These are phyloP conservation scores for Pegoplata infirma DNA, from an alignment of 2,888 invertebrate genomes.

Conservation along the genomic window DNA sequence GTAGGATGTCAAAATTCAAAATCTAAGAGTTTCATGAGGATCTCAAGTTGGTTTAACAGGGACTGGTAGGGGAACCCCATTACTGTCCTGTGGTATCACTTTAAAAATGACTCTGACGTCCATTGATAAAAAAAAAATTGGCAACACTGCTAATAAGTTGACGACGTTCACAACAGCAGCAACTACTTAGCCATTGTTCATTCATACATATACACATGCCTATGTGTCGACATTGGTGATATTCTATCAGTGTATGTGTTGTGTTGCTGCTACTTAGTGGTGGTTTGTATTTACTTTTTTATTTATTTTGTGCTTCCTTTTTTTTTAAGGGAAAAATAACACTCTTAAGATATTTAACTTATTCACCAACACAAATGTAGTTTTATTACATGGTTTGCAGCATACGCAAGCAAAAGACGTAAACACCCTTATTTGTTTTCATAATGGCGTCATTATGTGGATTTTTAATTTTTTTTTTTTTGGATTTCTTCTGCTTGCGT, in stretches of 20 bases:
- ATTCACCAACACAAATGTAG: conserved; percentile 12
- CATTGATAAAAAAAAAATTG: too few species aligned
- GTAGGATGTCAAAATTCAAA: too few species aligned
- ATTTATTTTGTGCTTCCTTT: too few species aligned
- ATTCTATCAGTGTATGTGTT: conserved; percentile 8
- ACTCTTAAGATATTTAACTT: conserved; percentile 49
- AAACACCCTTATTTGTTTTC: conserved; percentile 48
- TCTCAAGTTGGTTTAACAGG: too few species aligned
- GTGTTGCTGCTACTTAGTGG: conserved; percentile 29
- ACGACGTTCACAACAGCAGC: background rate
- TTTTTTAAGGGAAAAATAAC: conserved; percentile 35
- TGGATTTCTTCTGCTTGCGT: conserved; percentile 3
- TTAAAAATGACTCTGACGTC: too few species aligned
- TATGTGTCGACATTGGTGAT: background rate
- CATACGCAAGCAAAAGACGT: background rate
- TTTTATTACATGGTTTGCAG: background rate
- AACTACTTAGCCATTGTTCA: background rate
- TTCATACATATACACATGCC: background rate
- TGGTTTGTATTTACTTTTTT: conserved; percentile 22
- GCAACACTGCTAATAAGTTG: too few species aligned
- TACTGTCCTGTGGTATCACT: too few species aligned
- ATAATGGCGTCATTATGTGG: conserved; percentile 43
- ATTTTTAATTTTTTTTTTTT: background rate
- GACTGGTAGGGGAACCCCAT: too few species aligned
- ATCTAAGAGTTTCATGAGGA: too few species aligned